A percentile compares a stretch with the other conserved stretches of the same genome.
Evolutionary conservation across 92 coral and sea anemone genomes (phyloP).

Genomic region (Phenganax marumi): DNA sequence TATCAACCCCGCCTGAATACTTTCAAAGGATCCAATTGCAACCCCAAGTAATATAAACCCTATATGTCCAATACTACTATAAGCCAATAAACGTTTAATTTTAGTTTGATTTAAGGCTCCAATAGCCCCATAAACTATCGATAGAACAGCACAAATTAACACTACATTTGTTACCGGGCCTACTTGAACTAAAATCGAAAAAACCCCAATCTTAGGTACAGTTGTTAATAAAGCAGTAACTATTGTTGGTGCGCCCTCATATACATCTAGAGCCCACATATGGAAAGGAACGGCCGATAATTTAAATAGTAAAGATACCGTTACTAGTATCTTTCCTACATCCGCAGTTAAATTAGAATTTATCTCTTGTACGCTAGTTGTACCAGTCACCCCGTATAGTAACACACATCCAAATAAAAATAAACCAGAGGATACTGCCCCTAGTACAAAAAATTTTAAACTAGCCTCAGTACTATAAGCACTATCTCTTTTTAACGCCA

Average conservation of each 20-base stretch:
- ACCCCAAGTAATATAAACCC: slow-evolving; percentile 82
- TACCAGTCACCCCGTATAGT: slow-evolving; percentile 58
- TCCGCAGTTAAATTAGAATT: slow-evolving; percentile 53
- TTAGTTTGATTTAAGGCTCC: slow-evolving; percentile 87
- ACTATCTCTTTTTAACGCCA: slow-evolving; percentile 70
- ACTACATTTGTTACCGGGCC: slow-evolving; percentile 70
- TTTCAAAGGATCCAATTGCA: slow-evolving; percentile 76
- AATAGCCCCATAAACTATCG: slow-evolving; percentile 75
- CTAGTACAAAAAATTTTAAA: slow-evolving; percentile 79
- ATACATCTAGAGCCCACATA: slow-evolving; percentile 91
- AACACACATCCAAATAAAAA: slow-evolving; percentile 84
- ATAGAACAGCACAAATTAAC: slow-evolving; percentile 64
- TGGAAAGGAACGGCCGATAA: slow-evolving; percentile 81
- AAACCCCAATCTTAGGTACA: slow-evolving; percentile 72
- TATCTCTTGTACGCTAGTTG: slow-evolving; percentile 49
- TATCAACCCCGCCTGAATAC: slow-evolving; percentile 72
- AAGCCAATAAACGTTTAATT: slow-evolving; percentile 80
- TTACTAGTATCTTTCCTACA: neutral
- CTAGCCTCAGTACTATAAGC: slow-evolving; percentile 72
- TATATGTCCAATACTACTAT: slow-evolving; percentile 84
- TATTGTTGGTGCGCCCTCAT: slow-evolving; percentile 82
- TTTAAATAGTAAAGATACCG: slow-evolving; percentile 59
- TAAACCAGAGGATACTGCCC: slow-evolving; percentile 81
- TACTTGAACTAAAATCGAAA: slow-evolving; percentile 73
- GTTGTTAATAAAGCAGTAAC: slow-evolving; percentile 70